Percentiles rank a stretch among this genome's conserved stretches.
Conservation (phyloP, 2,113 vertebrate species). For the Thymallus thymallus region DNA sequence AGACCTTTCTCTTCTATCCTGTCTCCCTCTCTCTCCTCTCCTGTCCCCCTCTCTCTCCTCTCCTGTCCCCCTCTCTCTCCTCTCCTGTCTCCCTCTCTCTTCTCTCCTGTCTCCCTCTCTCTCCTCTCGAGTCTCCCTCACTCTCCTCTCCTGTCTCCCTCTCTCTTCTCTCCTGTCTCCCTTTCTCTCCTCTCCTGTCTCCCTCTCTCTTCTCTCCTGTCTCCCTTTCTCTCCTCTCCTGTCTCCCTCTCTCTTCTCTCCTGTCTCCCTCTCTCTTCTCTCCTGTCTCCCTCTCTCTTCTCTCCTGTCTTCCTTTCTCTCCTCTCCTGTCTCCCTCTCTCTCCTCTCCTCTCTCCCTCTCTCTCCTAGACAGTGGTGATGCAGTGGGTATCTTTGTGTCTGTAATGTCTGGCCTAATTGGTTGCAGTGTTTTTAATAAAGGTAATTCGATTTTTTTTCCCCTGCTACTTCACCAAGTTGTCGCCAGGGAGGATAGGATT, state of each 20-base stretch:
- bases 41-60: too few relatives aligned
- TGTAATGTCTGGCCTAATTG: conserved; percentile 50
- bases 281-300: conserved; percentile 11
- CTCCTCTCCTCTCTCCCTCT: conserved; percentile 11
- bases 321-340: conserved; percentile 11
- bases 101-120: conserved; percentile 10
- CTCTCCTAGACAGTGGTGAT: too few relatives aligned
- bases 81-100: too few relatives aligned
- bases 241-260: conserved; percentile 11
- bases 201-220: neutral
- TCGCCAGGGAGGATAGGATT: conserved; percentile 35
- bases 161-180: too few relatives aligned
- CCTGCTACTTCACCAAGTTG: conserved; percentile 27
- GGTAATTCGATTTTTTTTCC: conserved; percentile 61
- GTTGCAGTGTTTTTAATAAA: conserved; percentile 58
- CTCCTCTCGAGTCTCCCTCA: too few relatives aligned
- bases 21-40: conserved; percentile 12
- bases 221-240: neutral
- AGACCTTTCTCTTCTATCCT: conserved; percentile 20
- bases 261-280: too few relatives aligned
- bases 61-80: conserved; percentile 12
- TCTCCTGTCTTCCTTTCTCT: too few relatives aligned
- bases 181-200: conserved; percentile 9
- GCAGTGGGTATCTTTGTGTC: too few relatives aligned
- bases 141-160: conserved; percentile 11